Conservation (phyloP, 1,140 invertebrate genomes). For the Whitmania pigra region DNA sequence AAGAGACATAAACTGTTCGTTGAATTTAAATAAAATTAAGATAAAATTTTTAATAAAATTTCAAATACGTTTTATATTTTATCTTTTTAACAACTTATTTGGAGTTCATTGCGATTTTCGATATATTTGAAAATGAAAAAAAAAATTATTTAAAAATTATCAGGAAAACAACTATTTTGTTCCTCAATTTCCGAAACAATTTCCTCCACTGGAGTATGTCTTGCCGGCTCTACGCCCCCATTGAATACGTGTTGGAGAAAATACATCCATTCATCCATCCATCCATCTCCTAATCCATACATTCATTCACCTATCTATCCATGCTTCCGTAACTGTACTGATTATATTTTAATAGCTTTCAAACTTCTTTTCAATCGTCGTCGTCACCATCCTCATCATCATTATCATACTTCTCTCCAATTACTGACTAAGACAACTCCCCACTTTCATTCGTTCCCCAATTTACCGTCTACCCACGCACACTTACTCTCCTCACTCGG, state of each 20-base stretch:
- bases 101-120: neutral
- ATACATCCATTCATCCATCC: slow-evolving; percentile 5
- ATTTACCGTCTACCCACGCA: neutral
- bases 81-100: no score
- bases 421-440: neutral
- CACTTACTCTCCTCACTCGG: no score
- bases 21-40: no score
- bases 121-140: neutral
- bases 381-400: neutral
- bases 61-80: no score
- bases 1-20: no score
- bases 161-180: neutral
- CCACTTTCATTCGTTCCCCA: neutral
- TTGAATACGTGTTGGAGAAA: neutral
- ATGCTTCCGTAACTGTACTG: neutral
- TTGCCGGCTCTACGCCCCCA: no score
- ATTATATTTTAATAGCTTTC: no score
- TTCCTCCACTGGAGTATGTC: no score
- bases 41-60: no score
- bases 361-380: neutral
- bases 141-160: neutral
- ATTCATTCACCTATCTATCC: neutral
- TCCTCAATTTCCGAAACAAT: neutral
- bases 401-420: neutral
- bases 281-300: neutral